These are phyloP conservation scores for Rhagoletis pomonella DNA, from an alignment of 1,140 invertebrate species.

Conservation along the genomic window DNA sequence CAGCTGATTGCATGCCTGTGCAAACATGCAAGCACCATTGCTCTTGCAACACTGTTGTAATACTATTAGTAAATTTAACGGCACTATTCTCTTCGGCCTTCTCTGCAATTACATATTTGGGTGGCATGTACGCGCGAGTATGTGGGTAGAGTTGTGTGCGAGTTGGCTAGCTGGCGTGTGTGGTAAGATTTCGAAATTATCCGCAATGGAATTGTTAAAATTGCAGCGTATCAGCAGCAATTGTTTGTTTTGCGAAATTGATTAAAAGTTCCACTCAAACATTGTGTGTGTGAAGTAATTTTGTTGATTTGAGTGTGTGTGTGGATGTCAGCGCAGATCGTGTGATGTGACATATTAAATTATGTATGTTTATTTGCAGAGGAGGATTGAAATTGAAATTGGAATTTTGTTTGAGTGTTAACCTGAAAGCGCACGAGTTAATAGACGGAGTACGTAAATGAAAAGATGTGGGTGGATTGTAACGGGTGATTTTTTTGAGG, in stretches of 20 bases:
- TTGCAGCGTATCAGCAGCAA: slow-evolving; percentile 32
- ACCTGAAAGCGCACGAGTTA: neutral
- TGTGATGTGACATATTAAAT: neutral
- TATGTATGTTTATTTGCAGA: slow-evolving; percentile 27
- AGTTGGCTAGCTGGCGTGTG: neutral
- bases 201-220: slow-evolving; percentile 36
- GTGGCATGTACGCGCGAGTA: neutral
- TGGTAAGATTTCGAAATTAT: slow-evolving; percentile 35
- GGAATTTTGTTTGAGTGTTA: slow-evolving; percentile 17
- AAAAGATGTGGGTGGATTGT: neutral
- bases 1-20: slow-evolving; percentile 5
- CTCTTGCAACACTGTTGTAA: neutral
- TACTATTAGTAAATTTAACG: neutral
- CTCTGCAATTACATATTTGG: neutral
- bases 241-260: slow-evolving; percentile 48
- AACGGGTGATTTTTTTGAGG: too few species aligned
- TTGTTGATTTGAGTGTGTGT: neutral
- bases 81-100: neutral
- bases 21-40: neutral
- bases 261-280: slow-evolving; percentile 50
- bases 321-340: neutral
- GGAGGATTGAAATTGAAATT: slow-evolving; percentile 28
- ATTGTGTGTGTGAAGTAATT: neutral
- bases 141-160: neutral
- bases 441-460: neutral